Conservation (phyloP, 2,113 vertebrate species). For the Chamaetylas fuelleborni region DNA sequence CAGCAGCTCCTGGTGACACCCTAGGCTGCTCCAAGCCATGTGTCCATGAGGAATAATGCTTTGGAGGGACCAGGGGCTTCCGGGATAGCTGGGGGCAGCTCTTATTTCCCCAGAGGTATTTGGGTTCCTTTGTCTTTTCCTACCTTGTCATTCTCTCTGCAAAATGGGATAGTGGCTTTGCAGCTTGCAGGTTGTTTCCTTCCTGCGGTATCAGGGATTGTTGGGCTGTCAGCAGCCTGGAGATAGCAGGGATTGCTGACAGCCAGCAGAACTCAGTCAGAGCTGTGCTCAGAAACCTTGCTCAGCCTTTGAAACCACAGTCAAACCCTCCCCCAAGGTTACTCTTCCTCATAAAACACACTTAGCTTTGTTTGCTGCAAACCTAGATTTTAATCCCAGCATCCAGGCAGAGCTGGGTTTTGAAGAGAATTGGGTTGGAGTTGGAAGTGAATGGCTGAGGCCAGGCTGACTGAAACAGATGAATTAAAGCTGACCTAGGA, state of each 20-base stretch:
- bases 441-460: not conserved
- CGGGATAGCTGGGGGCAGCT: not conserved
- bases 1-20: not conserved
- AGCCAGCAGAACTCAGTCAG: slow-evolving; percentile 43
- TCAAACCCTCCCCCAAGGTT: slow-evolving; percentile 44
- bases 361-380: slow-evolving; percentile 24
- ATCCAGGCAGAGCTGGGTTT: not conserved
- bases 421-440: slow-evolving; percentile 41
- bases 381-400: slow-evolving; percentile 10
- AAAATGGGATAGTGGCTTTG: not conserved
- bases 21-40: not conserved
- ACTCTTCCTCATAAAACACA: not conserved
- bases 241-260: slow-evolving; percentile 53
- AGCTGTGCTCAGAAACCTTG: slow-evolving; percentile 30
- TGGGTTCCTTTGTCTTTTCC: not conserved
- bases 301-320: slow-evolving; percentile 58
- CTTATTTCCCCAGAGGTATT: not conserved
- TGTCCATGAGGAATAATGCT: not conserved
- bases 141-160: not conserved
- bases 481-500: slow-evolving; percentile 33
- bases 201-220: not conserved
- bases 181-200: slow-evolving; percentile 12
- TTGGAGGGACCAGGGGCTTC: not conserved
- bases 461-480: not conserved
- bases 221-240: slow-evolving; percentile 49